Base-by-base conservation (phyloP, 2,888 invertebrate genomes). In the Marronus borbonicus region DNA sequence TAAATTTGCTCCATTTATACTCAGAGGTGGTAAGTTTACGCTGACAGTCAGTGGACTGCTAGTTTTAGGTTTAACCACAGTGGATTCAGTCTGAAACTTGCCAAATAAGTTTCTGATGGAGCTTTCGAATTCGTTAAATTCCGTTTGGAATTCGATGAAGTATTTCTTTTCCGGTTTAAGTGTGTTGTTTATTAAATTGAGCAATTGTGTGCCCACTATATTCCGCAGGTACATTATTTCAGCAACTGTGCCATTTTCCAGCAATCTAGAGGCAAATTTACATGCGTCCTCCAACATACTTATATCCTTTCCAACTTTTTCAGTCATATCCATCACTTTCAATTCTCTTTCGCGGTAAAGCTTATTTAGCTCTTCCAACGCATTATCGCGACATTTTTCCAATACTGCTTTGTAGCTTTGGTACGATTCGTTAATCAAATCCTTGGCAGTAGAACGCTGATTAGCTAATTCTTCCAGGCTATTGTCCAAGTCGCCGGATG, bases 291-390 rank as follows among this genome's bases (percentile, higher is more conserved):
- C 95, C 80, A 97, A 93, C 84, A 95, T 94, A 81, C 94, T 95
- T 80, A 95, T 93, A 3, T 94, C 94, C 86, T 96, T 96, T 84
- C 95, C 96, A 76, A 97, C 93, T 64, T 86, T 84, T 62, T 82
- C 94, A 85, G 94, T 93, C 80, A 95, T 91, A 86, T 97, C 97
- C 97, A 97, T 97, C 50, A 97, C 94, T 87, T 95, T 94, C 55
- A 97, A 90, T 88, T 97, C 97, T 80, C 96, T 93, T 85, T 95
- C 94, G 79, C 94, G 94, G 87, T 98, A 97, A 80, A 96, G 88
- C 81, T 92, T 91, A 84, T 94, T 93, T 65, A 96, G 90, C 85
- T 95, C 93, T 81, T 92, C 92, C 28, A 96, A 89, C 20, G 95
- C 91, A 70, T 93, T 93, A 84, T 97, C 96, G 82, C 94, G 92